Base-by-base conservation (phyloP, 2,797 vertebrate species). In the Bradypodion pumilum region DNA sequence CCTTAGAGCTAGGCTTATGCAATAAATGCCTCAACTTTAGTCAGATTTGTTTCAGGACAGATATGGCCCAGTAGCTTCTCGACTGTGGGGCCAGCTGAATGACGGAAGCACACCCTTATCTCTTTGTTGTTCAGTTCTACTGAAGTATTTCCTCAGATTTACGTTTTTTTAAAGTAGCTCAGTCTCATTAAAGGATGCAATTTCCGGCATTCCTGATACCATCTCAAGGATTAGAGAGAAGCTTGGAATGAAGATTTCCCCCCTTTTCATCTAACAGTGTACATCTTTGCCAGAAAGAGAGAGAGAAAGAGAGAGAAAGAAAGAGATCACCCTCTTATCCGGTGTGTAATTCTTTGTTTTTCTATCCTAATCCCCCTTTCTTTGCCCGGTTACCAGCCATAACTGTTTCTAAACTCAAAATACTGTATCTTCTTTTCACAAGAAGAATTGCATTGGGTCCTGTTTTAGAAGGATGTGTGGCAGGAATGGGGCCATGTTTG, bases 181-280 rank as follows among this genome's bases (percentile, higher is more conserved):
- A 81, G 60, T 60, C 80, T 86, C 76, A 52, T 83, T 87, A 83
- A 79, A 83, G 80, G 70, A 80, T 80, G 81, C 81, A 75, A 83
- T 87, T 80, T 87, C 85, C 85, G 74, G 85, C 81, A 75, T 80
- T 83, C 77, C 35, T 83, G 81, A 87, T 83, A 62, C 44, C 35
- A 44, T 80, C 82, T 80, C 77, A 44, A 56, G 63, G 73, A 80
- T 87, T 84, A 84, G 82, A 78, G 56, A 35, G 62, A 80, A 72
- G n/a, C 29, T 32, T 63, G 63, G 65, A 75, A 44, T 78, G 35
- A 37, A 56, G 42, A 59, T 37, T 49, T 40, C 35, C 21, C 37
- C 63, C 15, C 7, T 42, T 19, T 77, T 49, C 42, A 63, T 79
- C 52, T 62, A 78, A 69, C 70, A 42, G 72, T 32, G 49, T 83